Evolutionary conservation across 2,888 invertebrate species (phyloP).

Genomic region (Girardia tigrina): DNA sequence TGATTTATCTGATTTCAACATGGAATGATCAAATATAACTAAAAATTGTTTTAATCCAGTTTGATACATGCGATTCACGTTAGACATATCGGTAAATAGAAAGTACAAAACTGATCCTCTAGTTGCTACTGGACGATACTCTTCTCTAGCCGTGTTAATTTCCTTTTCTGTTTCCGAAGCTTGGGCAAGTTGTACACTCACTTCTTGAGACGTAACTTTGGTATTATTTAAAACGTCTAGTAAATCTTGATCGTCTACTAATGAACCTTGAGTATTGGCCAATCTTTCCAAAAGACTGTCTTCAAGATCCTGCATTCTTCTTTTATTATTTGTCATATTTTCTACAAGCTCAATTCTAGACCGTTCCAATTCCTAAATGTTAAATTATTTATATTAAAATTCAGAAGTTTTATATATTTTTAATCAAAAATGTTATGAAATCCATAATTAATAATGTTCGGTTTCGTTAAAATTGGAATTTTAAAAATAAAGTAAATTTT

Average conservation of each 20-base stretch:
- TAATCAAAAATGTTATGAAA: no score
- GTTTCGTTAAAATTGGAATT: no score
- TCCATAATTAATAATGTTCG: no score
- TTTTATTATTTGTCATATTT: conserved; percentile 50
- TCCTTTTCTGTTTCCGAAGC: conserved; percentile 50
- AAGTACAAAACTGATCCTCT: conserved; percentile 51
- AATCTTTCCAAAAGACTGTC: conserved; percentile 48
- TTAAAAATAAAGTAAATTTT: no score
- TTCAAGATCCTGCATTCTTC: conserved; percentile 51
- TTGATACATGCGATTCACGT: conserved; percentile 51
- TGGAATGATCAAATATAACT: conserved; percentile 48
- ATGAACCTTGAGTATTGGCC: conserved; percentile 43
- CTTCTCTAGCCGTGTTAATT: conserved; percentile 49
- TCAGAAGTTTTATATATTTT: neutral
- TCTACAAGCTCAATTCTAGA: conserved; percentile 50
- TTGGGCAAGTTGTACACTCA: conserved; percentile 48
- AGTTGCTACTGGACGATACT: conserved; percentile 50
- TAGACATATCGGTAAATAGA: conserved; percentile 50
- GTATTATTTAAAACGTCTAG: conserved; percentile 49
- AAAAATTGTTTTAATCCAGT: conserved; percentile 51
- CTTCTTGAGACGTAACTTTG: conserved; percentile 48
- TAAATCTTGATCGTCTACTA: conserved; percentile 51
- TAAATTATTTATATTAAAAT: neutral
- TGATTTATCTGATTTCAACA: conserved; percentile 43
- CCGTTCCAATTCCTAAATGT: conserved; percentile 46